A percentile compares a stretch with the other conserved stretches of the same genome.
Evolutionary conservation across 2,888 invertebrate species (phyloP).

Genomic region (Drosophila neoperkinsi): DNA sequence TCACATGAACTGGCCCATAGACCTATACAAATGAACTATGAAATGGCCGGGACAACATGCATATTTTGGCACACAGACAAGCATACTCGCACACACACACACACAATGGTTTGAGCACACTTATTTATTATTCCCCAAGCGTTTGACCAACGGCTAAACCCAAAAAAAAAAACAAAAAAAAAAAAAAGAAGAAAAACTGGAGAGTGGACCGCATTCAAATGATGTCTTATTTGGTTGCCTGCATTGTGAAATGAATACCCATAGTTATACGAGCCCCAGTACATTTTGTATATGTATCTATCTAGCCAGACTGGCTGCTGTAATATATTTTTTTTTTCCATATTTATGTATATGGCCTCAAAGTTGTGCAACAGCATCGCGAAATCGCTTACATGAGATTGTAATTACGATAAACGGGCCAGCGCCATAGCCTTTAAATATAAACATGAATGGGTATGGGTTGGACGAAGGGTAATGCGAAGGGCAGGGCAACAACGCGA

Average conservation of each 20-base stretch:
- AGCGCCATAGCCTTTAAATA: constrained; percentile 64
- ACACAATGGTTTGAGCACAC: constrained; percentile 52
- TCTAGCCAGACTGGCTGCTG: constrained; percentile 35
- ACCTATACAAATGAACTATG: constrained; percentile 78
- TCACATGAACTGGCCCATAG: constrained; percentile 22
- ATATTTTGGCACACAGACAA: constrained; percentile 56
- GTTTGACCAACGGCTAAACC: constrained; percentile 79
- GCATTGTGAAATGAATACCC: constrained; percentile 63
- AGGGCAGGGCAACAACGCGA: constrained; percentile 7
- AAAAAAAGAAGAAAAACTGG: constrained; percentile 18
- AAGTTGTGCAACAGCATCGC: constrained; percentile 81
- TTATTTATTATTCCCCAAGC: constrained; percentile 82
- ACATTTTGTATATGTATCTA: constrained; percentile 19
- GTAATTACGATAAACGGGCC: constrained; percentile 79
- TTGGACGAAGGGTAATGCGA: background rate
- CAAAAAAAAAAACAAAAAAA: constrained; percentile 13
- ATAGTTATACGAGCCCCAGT: constrained; percentile 42
- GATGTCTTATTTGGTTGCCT: constrained; percentile 78
- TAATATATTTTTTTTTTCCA: background rate
- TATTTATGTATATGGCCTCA: constrained; percentile 65
- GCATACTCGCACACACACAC: constrained; percentile 20
- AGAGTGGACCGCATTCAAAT: constrained; percentile 74
- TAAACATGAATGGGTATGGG: constrained; percentile 51
- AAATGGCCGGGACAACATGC: constrained; percentile 77
- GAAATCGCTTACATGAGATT: constrained; percentile 78